Evolutionary conservation across 2,888 invertebrate species (phyloP).

Genomic region (Hoplodrina ambigua): DNA sequence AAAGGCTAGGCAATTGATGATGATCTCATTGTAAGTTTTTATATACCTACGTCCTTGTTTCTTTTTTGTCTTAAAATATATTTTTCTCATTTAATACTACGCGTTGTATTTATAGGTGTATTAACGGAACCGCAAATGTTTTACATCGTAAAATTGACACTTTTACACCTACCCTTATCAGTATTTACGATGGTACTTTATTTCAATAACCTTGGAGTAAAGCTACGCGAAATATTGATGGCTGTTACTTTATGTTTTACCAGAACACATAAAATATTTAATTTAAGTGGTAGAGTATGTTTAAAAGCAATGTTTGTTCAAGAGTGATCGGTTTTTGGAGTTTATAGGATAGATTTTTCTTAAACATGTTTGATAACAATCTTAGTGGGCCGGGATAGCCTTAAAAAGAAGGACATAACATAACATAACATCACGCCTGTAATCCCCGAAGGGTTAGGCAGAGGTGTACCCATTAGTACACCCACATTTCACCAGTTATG

Average conservation of each 20-base stretch:
- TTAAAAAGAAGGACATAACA: neutral
- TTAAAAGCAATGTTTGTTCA: neutral
- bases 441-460: too few species aligned
- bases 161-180: constrained; percentile 65
- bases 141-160: constrained; percentile 54
- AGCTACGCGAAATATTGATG: constrained; percentile 61
- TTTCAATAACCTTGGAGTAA: constrained; percentile 69
- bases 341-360: neutral
- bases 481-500: too few species aligned
- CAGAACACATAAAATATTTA: constrained; percentile 52
- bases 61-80: constrained; percentile 7
- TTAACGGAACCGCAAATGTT: constrained; percentile 46
- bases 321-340: neutral
- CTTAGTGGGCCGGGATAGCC: too few species aligned
- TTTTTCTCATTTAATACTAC: constrained; percentile 1
- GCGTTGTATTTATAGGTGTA: constrained; percentile 15
- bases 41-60: neutral
- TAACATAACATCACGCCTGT: too few species aligned
- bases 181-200: constrained; percentile 67
- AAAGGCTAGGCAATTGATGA: too few species aligned
- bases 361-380: too few species aligned
- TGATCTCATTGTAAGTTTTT: neutral
- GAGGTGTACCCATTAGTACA: too few species aligned
- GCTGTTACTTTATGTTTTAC: constrained; percentile 60
- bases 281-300: constrained; percentile 15